These are phyloP conservation scores for Heliconius ismenius DNA, from an alignment of 2,888 invertebrate genomes.

Conservation along the genomic window DNA sequence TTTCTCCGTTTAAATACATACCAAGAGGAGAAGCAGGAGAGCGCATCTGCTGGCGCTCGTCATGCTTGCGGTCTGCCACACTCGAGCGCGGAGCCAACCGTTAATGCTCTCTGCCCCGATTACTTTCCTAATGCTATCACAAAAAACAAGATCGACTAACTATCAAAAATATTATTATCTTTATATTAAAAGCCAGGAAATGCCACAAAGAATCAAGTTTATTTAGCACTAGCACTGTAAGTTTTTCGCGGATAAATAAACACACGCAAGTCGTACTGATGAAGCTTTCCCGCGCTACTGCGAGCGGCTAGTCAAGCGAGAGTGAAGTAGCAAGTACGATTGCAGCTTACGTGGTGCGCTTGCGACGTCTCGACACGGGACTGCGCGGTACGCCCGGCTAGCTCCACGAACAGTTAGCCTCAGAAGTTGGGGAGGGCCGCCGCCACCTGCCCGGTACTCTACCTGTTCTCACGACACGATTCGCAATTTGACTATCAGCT, in stretches of 20 bases:
- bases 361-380: constrained; percentile 66
- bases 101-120: constrained; percentile 81
- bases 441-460: constrained; percentile 74
- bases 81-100: constrained; percentile 80
- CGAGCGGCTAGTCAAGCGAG: constrained; percentile 36
- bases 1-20: constrained; percentile 55
- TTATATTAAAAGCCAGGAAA: constrained; percentile 31
- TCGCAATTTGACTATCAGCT: constrained; percentile 72
- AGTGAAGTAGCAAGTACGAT: constrained; percentile 26
- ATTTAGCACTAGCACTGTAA: constrained; percentile 46
- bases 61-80: constrained; percentile 81
- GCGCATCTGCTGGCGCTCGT: constrained; percentile 75
- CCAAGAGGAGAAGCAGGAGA: constrained; percentile 72
- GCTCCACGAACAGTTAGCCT: constrained; percentile 75
- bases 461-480: constrained; percentile 77
- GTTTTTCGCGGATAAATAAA: constrained; percentile 24
- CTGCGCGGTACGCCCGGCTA: constrained; percentile 68
- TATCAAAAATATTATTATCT: constrained; percentile 42
- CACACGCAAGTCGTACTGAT: constrained; percentile 31
- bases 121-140: constrained; percentile 70
- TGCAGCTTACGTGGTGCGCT: constrained; percentile 65
- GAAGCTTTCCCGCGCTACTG: constrained; percentile 48
- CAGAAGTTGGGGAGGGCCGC: constrained; percentile 63
- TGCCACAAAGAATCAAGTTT: constrained; percentile 10
- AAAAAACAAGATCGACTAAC: constrained; percentile 55